A percentile compares a stretch with the other conserved stretches of the same genome.
These are phyloP conservation scores for Ascidia mentula DNA, from an alignment of 23 tunicate species.

Conservation along the genomic window DNA sequence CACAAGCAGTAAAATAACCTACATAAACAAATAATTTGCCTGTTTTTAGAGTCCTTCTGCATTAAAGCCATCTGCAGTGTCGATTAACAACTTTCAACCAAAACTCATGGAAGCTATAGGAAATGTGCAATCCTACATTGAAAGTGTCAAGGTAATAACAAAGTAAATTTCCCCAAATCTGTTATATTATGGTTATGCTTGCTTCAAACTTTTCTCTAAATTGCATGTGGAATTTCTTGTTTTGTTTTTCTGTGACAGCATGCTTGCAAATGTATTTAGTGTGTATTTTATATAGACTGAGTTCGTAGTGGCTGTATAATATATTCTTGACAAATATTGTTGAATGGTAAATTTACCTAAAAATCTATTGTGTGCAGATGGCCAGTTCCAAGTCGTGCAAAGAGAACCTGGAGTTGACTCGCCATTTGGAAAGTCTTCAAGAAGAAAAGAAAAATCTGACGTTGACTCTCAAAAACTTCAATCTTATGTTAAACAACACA, in stretches of 20 bases:
- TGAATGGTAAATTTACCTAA: too few relatives aligned
- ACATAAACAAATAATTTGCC: not conserved
- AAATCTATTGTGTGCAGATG: too few relatives aligned
- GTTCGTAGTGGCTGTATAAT: too few relatives aligned
- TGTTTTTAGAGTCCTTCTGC: not conserved
- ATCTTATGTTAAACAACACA: not conserved
- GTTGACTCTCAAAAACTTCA: not conserved
- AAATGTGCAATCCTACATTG: not conserved
- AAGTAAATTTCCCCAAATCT: too few relatives aligned
- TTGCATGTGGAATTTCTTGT: too few relatives aligned
- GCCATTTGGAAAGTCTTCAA: not conserved
- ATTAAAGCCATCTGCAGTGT: not conserved
- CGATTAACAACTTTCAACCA: not conserved
- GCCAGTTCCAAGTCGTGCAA: not conserved
- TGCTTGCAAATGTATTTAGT: too few relatives aligned
- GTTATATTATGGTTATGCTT: too few relatives aligned
- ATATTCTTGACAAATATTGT: too few relatives aligned
- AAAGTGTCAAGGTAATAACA: not conserved
- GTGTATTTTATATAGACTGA: too few relatives aligned
- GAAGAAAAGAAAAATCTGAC: not conserved
- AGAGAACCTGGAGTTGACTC: not conserved
- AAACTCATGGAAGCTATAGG: not conserved
- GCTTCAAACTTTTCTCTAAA: too few relatives aligned
- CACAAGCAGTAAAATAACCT: not conserved
- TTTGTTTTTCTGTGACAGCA: too few relatives aligned